Evolutionary conservation across 2,797 vertebrate genomes (phyloP), one percentile per base, ranked within the genome.

Genomic region (Spondyliosoma cantharus): DNA sequence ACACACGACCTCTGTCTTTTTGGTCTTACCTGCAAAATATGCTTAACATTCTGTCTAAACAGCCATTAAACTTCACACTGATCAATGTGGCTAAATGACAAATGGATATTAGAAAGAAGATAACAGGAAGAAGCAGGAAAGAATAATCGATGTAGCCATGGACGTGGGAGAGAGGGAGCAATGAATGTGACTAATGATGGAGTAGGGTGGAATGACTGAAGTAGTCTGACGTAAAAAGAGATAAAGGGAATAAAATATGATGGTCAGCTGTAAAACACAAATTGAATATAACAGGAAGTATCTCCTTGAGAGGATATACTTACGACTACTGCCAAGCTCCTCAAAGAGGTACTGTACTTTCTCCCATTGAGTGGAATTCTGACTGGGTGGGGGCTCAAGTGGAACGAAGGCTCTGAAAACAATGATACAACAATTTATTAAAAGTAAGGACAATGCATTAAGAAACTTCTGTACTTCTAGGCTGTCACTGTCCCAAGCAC

Each of bases 321-420:
- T 96, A 99, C 98, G 95, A 87, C 95, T 96, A 82, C 96, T 99
- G 84, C 97, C 97, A 86, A 99, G 95, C 90, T 99, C 97, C 89
- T 98, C 95, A 92, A 99, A 97, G 15, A 99, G 91, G 49, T 97
- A 95, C 69, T 97, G 96, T 19, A 99, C 96, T 92, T 97, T 99
- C 73, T 98, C 97, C 97, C 97, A 98, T n/a, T 99, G 96, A 2
- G 98, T 98, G 59, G 97, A 96, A 91, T 99, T 99, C 89, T 96
- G 96, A 82, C 93, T 92, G 46, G 91, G 92, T n/a, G 96, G 96
- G 74, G 96, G 90, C 70, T 94, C 90, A 80, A 99, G 91, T 46
- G 98, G 98, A 87, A 97, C 95, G 84, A 99, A 99, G 5, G 97
- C 96, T 83, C 98, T 99, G 89, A 84, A 89, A 90, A 64, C 54